A percentile compares a stretch with the other conserved stretches of the same genome.
Evolutionary conservation across 2,797 vertebrate genomes (phyloP).

Genomic region (Pseudochaenichthys georgianus): DNA sequence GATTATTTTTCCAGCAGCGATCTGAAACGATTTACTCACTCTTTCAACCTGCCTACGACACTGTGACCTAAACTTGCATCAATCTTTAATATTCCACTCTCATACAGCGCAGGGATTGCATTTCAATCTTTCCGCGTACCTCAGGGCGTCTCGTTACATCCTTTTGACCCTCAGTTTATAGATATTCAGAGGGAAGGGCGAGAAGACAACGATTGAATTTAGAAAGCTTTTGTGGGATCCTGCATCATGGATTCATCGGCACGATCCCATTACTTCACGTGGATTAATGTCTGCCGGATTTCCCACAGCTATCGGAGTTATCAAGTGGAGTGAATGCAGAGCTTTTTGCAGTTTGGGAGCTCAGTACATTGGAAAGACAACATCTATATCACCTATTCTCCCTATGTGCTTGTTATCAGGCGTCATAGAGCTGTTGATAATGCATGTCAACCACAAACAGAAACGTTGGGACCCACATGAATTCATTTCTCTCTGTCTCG

Average conservation of each 20-base stretch:
- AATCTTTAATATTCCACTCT: conserved; percentile 39
- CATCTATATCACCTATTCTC: neutral
- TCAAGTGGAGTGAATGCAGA: conserved; percentile 21
- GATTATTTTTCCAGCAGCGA: neutral
- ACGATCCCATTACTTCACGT: conserved; percentile 54
- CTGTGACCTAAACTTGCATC: conserved; percentile 26
- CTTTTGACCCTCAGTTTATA: conserved; percentile 56
- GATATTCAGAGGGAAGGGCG: conserved; percentile 38
- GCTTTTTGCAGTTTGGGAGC: neutral
- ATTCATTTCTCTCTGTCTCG: conserved; percentile 86
- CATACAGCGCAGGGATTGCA: conserved; percentile 26
- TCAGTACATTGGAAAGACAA: neutral
- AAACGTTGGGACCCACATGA: conserved; percentile 82
- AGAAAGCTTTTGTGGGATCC: conserved; percentile 72
- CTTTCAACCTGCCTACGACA: neutral
- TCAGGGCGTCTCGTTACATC: conserved; percentile 22
- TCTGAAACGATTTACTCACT: conserved; percentile 1
- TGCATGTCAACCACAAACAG: neutral
- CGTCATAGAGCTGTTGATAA: neutral
- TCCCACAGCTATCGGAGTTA: conserved; percentile 27
- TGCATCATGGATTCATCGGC: conserved; percentile 82
- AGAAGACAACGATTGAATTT: conserved; percentile 43
- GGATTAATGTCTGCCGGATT: conserved; percentile 65
- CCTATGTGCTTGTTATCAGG: neutral
- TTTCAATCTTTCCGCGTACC: conserved; percentile 20